Evolutionary conservation across 2,888 invertebrate species (phyloP), one percentile per base, ranked within the genome.

Genomic region (Labia minor): DNA sequence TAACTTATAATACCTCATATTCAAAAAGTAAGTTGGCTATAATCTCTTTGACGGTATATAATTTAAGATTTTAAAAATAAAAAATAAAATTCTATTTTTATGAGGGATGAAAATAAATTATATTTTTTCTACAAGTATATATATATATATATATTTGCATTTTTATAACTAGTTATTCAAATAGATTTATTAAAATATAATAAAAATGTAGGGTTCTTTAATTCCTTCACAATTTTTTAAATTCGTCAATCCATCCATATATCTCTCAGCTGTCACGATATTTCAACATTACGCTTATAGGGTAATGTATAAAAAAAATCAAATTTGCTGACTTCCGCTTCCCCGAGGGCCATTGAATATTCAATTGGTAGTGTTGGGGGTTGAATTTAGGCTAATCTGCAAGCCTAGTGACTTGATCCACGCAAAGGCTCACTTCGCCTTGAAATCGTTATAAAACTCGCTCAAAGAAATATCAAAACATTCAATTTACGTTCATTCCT

Each of bases 251-350:
- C 3, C 26, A 26, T 26, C 26, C 26, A 26, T 49, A 49, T n/a
- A 49, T 49, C 14, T 49, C 49, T 49, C 16, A 3, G 4, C 49
- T 49, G 49, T 49, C 49, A 49, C 49, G 49, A 49, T 49, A 49
- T 49, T 49, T 49, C 16, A 49, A 49, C 49, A 49, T 49, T 49
- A 49, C 16, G 49, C n/a, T 49, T 49, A 49, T 49, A 49, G 49
- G 26, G 26, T 8, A 26, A 8, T 26, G 26, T 26, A 26, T 26
- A 26, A 16, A 49, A 49, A 49, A 49, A 49, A 49, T 11, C 49
- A 49, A 11, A 49, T 49, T 49, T 49, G 49, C 49, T 49, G 49
- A 49, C 49, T 49, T 49, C 49, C 49, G 49, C 16, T 49, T 49
- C 49, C 14, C 8, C 26, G 26, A 26, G 26, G 49, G 49, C 49